These are phyloP conservation scores for Cerceris ruficornis DNA, from an alignment of 2,888 invertebrate genomes.

Conservation along the genomic window DNA sequence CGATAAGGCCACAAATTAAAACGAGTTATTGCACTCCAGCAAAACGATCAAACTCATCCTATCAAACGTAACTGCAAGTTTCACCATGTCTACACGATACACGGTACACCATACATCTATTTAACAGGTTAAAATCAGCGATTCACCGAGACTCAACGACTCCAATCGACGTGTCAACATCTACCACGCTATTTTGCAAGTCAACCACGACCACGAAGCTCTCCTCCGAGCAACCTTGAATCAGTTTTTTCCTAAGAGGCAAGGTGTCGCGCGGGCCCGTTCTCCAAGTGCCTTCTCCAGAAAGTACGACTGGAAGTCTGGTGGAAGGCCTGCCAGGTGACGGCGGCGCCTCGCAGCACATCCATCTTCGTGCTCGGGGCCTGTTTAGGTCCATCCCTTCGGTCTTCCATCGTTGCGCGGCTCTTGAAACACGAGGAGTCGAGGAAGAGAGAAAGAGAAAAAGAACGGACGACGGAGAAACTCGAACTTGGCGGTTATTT, in stretches of 20 bases:
- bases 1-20: too few relatives aligned
- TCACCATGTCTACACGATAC: too few relatives aligned
- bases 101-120: too few relatives aligned
- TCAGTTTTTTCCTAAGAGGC: constrained; percentile 35
- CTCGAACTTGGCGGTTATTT: constrained; percentile 74
- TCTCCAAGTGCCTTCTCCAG: constrained; percentile 13
- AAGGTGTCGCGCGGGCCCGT: constrained; percentile 54
- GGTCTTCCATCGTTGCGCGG: constrained; percentile 58
- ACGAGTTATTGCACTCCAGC: too few relatives aligned
- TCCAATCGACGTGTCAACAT: too few relatives aligned
- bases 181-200: too few relatives aligned
- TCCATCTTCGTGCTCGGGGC: constrained; percentile 76
- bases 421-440: constrained; percentile 59
- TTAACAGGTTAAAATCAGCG: too few relatives aligned
- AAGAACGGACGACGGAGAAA: constrained; percentile 35
- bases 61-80: too few relatives aligned
- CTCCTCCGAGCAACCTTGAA: too few relatives aligned
- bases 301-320: constrained; percentile 68
- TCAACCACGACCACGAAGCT: too few relatives aligned
- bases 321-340: constrained; percentile 73
- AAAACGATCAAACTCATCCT: too few relatives aligned
- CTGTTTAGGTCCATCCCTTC: constrained; percentile 61
- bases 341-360: constrained; percentile 79
- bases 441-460: constrained; percentile 25
- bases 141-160: too few relatives aligned